phyloP scores from a whole-genome alignment of 2,113 vertebrate genomes.

The Melospiza georgiana region DNA sequence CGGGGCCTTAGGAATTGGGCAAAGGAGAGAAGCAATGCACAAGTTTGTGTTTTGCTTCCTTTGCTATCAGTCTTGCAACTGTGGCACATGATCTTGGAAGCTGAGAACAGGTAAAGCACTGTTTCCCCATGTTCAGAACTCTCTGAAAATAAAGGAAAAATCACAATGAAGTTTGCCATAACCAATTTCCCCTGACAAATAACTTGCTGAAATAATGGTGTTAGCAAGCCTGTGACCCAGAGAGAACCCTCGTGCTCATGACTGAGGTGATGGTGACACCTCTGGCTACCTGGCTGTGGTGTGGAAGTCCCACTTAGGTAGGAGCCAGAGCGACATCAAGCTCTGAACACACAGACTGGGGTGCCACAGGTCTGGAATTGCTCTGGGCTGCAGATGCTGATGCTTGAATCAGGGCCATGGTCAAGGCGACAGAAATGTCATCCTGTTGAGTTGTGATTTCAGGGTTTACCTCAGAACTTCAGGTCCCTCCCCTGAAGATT shows the following conservation, averaged over 20 bases:
- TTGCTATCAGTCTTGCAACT: neutral
- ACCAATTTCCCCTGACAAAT: neutral
- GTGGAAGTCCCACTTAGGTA: neutral
- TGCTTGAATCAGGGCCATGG: neutral
- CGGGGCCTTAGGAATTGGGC: neutral
- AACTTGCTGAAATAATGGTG: neutral
- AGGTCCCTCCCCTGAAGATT: too few species aligned
- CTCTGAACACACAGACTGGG: neutral
- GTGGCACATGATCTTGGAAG: neutral
- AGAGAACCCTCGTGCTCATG: accelerated
- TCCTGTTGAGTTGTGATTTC: too few species aligned
- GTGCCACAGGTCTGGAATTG: neutral
- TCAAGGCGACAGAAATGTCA: neutral
- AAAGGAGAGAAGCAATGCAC: neutral
- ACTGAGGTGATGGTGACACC: too few species aligned
- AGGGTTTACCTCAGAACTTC: too few species aligned
- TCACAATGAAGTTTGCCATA: neutral
- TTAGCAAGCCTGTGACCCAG: neutral
- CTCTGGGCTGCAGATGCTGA: neutral
- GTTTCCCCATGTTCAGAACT: neutral
- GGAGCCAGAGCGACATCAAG: neutral
- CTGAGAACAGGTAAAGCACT: neutral
- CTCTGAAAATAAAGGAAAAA: neutral
- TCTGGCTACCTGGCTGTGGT: neutral
- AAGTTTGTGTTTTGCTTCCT: neutral